These are phyloP conservation scores for Crambe crambe DNA, from an alignment of 37 sponge, comb jelly and placozoan species.

Conservation along the genomic window DNA sequence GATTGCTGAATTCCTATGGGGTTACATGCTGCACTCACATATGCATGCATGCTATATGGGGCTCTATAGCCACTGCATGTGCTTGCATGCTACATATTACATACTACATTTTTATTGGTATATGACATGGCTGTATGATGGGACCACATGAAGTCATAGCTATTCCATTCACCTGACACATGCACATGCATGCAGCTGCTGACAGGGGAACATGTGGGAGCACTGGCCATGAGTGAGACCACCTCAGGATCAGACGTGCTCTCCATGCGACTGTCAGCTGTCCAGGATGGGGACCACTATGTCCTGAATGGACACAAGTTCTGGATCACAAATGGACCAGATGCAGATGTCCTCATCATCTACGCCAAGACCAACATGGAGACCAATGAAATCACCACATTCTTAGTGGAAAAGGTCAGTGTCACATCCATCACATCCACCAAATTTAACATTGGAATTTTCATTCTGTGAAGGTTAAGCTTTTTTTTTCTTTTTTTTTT, in stretches of 20 bases:
- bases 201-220: constrained; percentile 93
- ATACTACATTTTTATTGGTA: too few relatives aligned
- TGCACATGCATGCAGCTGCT: constrained; percentile 84
- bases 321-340: constrained; percentile 98
- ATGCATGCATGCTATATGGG: not conserved
- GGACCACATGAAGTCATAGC: too few relatives aligned
- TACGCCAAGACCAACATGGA: constrained; percentile 92
- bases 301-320: constrained; percentile 89
- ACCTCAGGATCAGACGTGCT: constrained; percentile 94
- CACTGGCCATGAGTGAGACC: constrained; percentile 97
- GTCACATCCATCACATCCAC: too few relatives aligned
- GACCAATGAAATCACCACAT: constrained; percentile 79
- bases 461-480: not conserved
- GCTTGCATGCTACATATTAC: too few relatives aligned
- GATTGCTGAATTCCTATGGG: too few relatives aligned
- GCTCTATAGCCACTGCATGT: not conserved
- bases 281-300: constrained; percentile 82
- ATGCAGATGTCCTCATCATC: constrained; percentile 91
- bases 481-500: not conserved
- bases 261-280: constrained; percentile 88
- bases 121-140: not conserved
- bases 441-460: not conserved
- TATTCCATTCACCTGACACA: too few relatives aligned
- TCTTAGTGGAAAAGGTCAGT: constrained; percentile 90
- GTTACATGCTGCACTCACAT: too few relatives aligned